phyloP scores from a whole-genome alignment of 2,113 vertebrate genomes.

The Brachypodius melanocephalos region DNA sequence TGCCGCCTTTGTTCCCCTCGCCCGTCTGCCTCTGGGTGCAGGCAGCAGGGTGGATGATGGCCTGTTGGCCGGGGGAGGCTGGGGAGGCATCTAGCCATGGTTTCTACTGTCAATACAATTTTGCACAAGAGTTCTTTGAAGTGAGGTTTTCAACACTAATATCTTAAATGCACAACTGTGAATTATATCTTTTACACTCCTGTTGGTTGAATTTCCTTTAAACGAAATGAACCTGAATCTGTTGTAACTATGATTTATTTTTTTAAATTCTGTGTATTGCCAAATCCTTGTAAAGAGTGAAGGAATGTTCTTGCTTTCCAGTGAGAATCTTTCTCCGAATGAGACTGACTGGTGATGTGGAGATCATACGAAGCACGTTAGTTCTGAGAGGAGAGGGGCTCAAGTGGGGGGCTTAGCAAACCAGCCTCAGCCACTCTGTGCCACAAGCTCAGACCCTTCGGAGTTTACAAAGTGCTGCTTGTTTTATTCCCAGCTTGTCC shows the following conservation, averaged over 20 bases:
- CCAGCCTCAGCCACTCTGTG: not conserved
- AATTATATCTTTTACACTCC: constrained; percentile 68
- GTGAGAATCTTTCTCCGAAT: constrained; percentile 32
- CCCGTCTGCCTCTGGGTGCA: not conserved
- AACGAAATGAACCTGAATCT: constrained; percentile 47
- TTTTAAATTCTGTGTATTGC: constrained; percentile 59
- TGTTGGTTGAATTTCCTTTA: constrained; percentile 61
- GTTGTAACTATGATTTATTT: constrained; percentile 51
- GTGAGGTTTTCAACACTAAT: constrained; percentile 63
- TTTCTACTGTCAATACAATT: constrained; percentile 59
- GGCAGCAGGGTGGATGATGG: not conserved
- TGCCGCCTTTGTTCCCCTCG: not conserved
- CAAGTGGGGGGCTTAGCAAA: not conserved
- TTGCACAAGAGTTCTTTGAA: constrained; percentile 67
- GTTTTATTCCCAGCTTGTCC: not conserved
- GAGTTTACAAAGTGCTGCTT: not conserved
- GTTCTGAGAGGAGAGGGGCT: not conserved
- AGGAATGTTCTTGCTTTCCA: constrained; percentile 48
- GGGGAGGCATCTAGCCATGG: constrained; percentile 22
- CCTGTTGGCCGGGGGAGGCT: not conserved
- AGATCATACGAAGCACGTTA: not conserved
- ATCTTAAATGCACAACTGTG: constrained; percentile 68
- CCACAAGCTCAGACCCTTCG: not conserved
- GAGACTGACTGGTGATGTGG: constrained; percentile 15
- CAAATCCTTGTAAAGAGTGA: constrained; percentile 56